Conservation (phyloP, 2,797 vertebrate species). For the Acomys russatus region DNA sequence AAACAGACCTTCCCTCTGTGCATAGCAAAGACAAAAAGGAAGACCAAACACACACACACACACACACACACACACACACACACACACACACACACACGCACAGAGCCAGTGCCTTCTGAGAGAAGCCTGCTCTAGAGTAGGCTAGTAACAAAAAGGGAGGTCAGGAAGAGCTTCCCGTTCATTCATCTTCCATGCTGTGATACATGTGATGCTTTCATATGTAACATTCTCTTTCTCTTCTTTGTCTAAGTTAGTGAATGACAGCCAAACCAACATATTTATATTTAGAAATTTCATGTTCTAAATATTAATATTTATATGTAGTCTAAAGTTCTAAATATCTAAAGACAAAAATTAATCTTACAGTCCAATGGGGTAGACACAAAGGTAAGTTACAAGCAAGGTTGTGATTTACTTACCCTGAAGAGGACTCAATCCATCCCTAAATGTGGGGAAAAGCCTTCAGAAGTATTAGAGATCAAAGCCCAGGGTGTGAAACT, state of each 20-base stretch:
- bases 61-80: background rate
- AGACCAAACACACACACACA: background rate
- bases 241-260: slow-evolving; percentile 5
- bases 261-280: background rate
- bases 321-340: no score
- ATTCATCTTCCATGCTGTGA: background rate
- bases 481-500: background rate
- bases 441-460: background rate
- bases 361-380: background rate
- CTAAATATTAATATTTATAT: no score
- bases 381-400: background rate
- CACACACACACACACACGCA: background rate
- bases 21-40: slow-evolving; percentile 18
- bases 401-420: background rate
- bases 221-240: slow-evolving; percentile 16
- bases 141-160: background rate
- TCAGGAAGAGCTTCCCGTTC: background rate
- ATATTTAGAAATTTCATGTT: background rate
- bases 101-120: background rate
- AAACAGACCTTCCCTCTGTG: background rate
- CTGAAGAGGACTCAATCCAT: background rate
- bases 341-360: background rate
- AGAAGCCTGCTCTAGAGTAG: slow-evolving; percentile 14
- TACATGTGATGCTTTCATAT: background rate
- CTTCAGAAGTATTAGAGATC: background rate